Evolutionary conservation across 2,888 invertebrate genomes (phyloP).

Genomic region (Meliscaeva auricollis): DNA sequence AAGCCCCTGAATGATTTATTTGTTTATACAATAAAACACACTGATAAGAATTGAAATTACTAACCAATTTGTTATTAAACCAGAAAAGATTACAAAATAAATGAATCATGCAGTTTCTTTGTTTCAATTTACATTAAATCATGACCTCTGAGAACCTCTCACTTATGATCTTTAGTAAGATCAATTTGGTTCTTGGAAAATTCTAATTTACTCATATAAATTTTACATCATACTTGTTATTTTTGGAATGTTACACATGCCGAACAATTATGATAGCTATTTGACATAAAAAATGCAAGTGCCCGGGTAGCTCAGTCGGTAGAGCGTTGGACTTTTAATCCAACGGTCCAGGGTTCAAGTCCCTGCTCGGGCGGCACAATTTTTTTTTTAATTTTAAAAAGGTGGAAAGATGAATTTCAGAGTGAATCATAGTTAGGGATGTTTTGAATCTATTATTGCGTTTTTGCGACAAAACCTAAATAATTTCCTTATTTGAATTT

Average conservation of each 20-base stretch:
- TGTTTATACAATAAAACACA: not conserved
- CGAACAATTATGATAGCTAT: not conserved
- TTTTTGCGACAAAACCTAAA: no score
- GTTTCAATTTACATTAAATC: constrained; percentile 17
- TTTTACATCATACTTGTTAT: constrained; percentile 17
- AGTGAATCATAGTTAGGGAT: no score
- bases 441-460: no score
- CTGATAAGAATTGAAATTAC: not conserved
- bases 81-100: not conserved
- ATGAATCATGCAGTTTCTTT: constrained; percentile 3
- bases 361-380: constrained; percentile 72
- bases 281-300: not conserved
- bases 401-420: not conserved
- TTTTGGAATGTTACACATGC: constrained; percentile 29
- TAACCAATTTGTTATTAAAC: not conserved
- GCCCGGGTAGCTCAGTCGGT: constrained; percentile 76
- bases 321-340: constrained; percentile 76
- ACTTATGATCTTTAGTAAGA: constrained; percentile 28
- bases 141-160: constrained; percentile 38
- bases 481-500: no score
- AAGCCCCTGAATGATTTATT: not conserved
- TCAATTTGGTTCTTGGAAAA: constrained; percentile 36
- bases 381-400: constrained; percentile 31
- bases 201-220: constrained; percentile 15
- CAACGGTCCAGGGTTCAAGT: constrained; percentile 76